A percentile compares a stretch with the other conserved stretches of the same genome.
These are phyloP conservation scores for Hippocampus mohnikei DNA, from an alignment of 2,113 vertebrate genomes.

Conservation along the genomic window DNA sequence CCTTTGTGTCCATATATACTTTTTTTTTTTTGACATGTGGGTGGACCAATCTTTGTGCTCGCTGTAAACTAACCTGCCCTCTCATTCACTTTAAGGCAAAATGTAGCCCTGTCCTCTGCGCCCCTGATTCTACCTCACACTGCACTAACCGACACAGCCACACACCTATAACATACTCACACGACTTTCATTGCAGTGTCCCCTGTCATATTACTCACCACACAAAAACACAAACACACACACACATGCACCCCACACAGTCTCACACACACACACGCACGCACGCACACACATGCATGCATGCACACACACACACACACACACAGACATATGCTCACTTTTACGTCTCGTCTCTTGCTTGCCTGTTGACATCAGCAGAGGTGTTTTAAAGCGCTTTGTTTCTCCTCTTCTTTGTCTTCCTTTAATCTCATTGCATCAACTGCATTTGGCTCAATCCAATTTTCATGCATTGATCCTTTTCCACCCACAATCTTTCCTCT, in stretches of 20 bases:
- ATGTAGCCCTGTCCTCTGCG: constrained; percentile 68
- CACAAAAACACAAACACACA: constrained; percentile 15
- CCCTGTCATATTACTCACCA: constrained; percentile 60
- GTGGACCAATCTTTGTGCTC: constrained; percentile 68
- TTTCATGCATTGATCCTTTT: constrained; percentile 55
- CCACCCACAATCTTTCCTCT: constrained; percentile 36
- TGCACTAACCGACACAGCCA: constrained; percentile 61
- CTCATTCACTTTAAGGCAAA: constrained; percentile 77
- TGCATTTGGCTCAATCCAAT: constrained; percentile 59
- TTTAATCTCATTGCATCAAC: constrained; percentile 53
- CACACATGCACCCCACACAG: constrained; percentile 16
- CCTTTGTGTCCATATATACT: constrained; percentile 58
- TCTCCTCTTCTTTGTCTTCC: constrained; percentile 62
- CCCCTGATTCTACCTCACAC: constrained; percentile 74
- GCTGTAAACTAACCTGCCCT: constrained; percentile 75
- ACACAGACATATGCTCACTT: constrained; percentile 49
- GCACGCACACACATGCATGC: constrained; percentile 21
- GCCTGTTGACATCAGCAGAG: constrained; percentile 49
- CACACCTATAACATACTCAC: constrained; percentile 32
- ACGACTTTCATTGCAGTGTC: constrained; percentile 70
- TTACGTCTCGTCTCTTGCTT: constrained; percentile 52
- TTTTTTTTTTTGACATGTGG: constrained; percentile 61
- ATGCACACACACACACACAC: constrained; percentile 17
- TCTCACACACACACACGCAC: constrained; percentile 11
- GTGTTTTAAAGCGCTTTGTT: constrained; percentile 60